Percentiles rank a stretch among this genome's conserved stretches.
Conservation (phyloP, 2,888 invertebrate species). For the Lepas anatifera region DNA sequence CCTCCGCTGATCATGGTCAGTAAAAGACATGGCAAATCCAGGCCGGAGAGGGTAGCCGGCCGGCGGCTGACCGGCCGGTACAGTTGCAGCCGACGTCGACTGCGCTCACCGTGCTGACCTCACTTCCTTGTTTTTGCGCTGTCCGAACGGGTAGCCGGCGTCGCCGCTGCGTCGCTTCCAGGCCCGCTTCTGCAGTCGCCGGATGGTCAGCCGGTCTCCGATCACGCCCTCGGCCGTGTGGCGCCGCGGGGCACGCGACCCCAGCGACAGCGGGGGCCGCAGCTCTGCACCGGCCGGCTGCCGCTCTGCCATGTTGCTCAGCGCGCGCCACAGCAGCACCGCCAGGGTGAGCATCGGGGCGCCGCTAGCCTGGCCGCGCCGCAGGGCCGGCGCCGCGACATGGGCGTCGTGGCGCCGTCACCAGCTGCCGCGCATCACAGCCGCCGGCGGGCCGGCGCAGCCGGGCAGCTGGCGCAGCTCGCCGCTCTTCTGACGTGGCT, state of each 20-base stretch:
- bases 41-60: too few relatives aligned
- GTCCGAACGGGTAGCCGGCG: background rate
- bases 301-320: background rate
- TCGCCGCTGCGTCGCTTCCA: background rate
- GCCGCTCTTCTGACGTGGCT: too few relatives aligned
- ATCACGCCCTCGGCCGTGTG: background rate
- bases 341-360: background rate
- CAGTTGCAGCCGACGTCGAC: too few relatives aligned
- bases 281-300: background rate
- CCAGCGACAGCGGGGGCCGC: background rate
- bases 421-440: too few relatives aligned
- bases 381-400: background rate
- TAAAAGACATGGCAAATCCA: too few relatives aligned
- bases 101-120: too few relatives aligned
- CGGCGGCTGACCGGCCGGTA: background rate
- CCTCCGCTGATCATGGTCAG: too few relatives aligned
- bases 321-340: background rate
- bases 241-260: background rate
- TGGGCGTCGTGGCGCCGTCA: too few relatives aligned
- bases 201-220: conserved; percentile 3
- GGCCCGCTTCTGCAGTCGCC: background rate
- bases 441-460: too few relatives aligned
- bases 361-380: background rate
- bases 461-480: too few relatives aligned
- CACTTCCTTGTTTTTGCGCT: conserved; percentile 5